Evolutionary conservation across 2,888 invertebrate species (phyloP).

Genomic region (Andrena dorsata): DNA sequence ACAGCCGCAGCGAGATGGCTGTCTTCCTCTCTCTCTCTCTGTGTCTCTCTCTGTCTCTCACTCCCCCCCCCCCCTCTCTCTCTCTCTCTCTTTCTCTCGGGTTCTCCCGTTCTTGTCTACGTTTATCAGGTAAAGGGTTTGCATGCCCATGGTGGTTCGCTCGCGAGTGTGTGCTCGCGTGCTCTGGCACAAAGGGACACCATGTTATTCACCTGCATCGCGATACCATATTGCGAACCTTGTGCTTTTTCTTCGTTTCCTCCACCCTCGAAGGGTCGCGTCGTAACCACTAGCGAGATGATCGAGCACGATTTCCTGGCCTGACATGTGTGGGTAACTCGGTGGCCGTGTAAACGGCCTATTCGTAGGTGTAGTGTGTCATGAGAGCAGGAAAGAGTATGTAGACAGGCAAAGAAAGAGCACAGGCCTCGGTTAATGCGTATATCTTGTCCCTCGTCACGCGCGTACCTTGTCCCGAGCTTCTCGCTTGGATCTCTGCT

Average conservation of each 20-base stretch:
- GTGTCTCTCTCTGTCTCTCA: neutral
- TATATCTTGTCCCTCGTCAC: conserved; percentile 42
- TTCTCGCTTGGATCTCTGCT: neutral
- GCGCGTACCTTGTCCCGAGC: conserved; percentile 24
- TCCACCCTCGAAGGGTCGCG: conserved; percentile 37
- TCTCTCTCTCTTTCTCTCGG: neutral
- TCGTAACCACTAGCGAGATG: conserved; percentile 35
- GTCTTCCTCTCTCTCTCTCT: neutral
- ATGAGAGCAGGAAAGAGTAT: conserved; percentile 13
- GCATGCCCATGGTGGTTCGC: neutral
- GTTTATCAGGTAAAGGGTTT: conserved; percentile 14
- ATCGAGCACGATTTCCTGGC: conserved; percentile 56
- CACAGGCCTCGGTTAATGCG: conserved; percentile 45
- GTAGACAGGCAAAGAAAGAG: conserved; percentile 14
- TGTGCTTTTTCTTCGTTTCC: conserved; percentile 39
- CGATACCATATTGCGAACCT: conserved; percentile 63
- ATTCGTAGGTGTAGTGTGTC: conserved; percentile 46
- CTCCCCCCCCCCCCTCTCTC: neutral
- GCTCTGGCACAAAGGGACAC: conserved; percentile 56
- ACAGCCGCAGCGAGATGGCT: neutral
- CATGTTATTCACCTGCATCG: conserved; percentile 65
- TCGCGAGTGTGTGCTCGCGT: conserved; percentile 13
- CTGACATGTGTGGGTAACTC: conserved; percentile 46
- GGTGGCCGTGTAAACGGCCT: conserved; percentile 39
- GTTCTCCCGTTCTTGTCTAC: neutral